Evolutionary conservation across 2,113 vertebrate genomes (phyloP), one percentile per base, ranked within the genome.

Genomic region (Sinocyclocheilus grahami): DNA sequence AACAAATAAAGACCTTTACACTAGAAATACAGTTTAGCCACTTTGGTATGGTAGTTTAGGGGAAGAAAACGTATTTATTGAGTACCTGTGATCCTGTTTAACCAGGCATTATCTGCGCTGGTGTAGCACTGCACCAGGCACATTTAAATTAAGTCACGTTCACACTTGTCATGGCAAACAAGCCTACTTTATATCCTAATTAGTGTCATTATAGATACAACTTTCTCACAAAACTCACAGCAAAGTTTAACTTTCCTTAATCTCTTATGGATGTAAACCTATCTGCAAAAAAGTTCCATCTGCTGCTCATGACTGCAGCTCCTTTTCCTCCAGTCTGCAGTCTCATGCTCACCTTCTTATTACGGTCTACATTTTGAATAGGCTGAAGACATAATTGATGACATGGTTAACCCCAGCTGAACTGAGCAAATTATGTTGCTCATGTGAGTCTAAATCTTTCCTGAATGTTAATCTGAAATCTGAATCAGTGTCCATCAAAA

Each of bases 391-490:
- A 85, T 89, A 85, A 89, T 27, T 86, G 92, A 91, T 65, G 1
- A n/a, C 87, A 89, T 91, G 90, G 93, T 94, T 93, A 93, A 93
- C 91, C 92, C 87, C 90, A 90, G 78, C 89, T 94, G 89, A 93
- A 93, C 93, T 93, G 93, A 94, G 90, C 90, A 85, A 88, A 92
- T 89, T 88, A 92, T 93, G 91, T 92, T 89, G 88, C 83, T 91
- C 91, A 92, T 92, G 88, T 89, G 76, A 78, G 48, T 37, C 51
- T 20, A 48, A 77, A 91, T 93, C 87, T 93, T 92, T 94, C 92
- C 91, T 92, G 87, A 87, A 93, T 91, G 62, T 91, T 58, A 22
- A 58, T 78, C 27, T 78, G 27, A 58, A 78, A 11, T 90, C 92
- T 37, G 18, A 84, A 24, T 84, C 9, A 75, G 27, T 33, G 76